Evolutionary conservation across 1,140 invertebrate genomes (phyloP).

Genomic region (Ostrea edulis): DNA sequence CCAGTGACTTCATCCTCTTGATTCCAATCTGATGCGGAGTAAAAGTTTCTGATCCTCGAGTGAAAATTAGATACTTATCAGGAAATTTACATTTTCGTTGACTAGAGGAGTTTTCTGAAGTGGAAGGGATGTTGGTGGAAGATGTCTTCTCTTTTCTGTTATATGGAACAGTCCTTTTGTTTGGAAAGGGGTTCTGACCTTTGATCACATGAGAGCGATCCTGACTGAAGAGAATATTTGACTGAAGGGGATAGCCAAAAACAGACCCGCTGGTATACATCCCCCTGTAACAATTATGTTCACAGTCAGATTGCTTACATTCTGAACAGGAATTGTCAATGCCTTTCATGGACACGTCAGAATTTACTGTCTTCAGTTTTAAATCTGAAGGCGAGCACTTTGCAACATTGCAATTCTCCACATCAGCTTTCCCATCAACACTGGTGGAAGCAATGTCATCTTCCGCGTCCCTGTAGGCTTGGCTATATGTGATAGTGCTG

Average conservation of each 20-base stretch:
- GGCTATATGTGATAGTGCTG: slow-evolving; percentile 65
- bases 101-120: not conserved
- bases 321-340: not conserved
- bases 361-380: slow-evolving; percentile 9
- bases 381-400: not conserved
- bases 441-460: slow-evolving; percentile 15
- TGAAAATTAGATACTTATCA: slow-evolving; percentile 92
- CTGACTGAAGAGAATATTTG: slow-evolving; percentile 43
- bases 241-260: slow-evolving; percentile 51
- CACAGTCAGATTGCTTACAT: not conserved
- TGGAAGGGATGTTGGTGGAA: too few relatives aligned
- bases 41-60: slow-evolving; percentile 90
- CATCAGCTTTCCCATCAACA: not conserved
- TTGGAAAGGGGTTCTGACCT: slow-evolving; percentile 41
- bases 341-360: not conserved
- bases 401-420: not conserved
- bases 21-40: slow-evolving; percentile 93
- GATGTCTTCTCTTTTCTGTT: not conserved
- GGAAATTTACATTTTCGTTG: slow-evolving; percentile 14
- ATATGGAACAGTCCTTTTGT: not conserved
- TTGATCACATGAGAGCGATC: slow-evolving; percentile 38
- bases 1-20: slow-evolving; percentile 86
- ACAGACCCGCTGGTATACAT: slow-evolving; percentile 55
- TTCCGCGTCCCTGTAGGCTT: slow-evolving; percentile 66
- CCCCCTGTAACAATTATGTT: slow-evolving; percentile 46